phyloP scores from a whole-genome alignment of 2,797 vertebrate species.

The Decapterus maruadsi region DNA sequence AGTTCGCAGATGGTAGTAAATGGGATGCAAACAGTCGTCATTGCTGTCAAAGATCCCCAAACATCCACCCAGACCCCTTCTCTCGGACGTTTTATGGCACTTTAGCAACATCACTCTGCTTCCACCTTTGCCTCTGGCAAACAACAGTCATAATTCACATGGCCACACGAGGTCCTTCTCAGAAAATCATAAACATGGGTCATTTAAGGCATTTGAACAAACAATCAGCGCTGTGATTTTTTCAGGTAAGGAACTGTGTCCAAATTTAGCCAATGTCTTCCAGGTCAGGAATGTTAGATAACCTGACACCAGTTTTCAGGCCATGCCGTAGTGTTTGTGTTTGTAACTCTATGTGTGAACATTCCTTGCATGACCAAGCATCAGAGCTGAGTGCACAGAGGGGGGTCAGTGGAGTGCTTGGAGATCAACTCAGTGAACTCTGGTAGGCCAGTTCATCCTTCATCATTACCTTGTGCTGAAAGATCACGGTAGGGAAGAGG shows the following conservation, averaged over 20 bases:
- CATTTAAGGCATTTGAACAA: conserved; percentile 61
- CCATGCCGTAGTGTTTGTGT: conserved; percentile 68
- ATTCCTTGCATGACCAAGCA: conserved; percentile 76
- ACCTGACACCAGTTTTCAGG: conserved; percentile 72
- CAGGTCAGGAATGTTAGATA: conserved; percentile 74
- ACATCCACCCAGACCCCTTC: conserved; percentile 39
- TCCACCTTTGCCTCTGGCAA: conserved; percentile 68
- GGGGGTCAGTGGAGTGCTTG: conserved; percentile 64
- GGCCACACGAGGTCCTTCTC: conserved; percentile 53
- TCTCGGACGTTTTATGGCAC: conserved; percentile 39
- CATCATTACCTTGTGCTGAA: conserved; percentile 79
- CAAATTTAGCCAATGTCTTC: conserved; percentile 64
- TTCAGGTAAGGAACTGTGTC: conserved; percentile 42
- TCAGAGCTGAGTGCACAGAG: conserved; percentile 66
- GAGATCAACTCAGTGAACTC: conserved; percentile 79
- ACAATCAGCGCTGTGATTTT: conserved; percentile 46
- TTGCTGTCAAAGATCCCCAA: conserved; percentile 43
- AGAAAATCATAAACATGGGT: conserved; percentile 59
- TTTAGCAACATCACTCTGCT: conserved; percentile 61
- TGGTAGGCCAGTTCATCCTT: conserved; percentile 69
- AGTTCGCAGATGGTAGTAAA: conserved; percentile 30
- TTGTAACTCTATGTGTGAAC: conserved; percentile 77
- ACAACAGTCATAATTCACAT: conserved; percentile 74
- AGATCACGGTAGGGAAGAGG: conserved; percentile 67
- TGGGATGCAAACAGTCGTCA: conserved; percentile 21